phyloP scores from a whole-genome alignment of 2,888 invertebrate species.

The Drosophila aldrichi region DNA sequence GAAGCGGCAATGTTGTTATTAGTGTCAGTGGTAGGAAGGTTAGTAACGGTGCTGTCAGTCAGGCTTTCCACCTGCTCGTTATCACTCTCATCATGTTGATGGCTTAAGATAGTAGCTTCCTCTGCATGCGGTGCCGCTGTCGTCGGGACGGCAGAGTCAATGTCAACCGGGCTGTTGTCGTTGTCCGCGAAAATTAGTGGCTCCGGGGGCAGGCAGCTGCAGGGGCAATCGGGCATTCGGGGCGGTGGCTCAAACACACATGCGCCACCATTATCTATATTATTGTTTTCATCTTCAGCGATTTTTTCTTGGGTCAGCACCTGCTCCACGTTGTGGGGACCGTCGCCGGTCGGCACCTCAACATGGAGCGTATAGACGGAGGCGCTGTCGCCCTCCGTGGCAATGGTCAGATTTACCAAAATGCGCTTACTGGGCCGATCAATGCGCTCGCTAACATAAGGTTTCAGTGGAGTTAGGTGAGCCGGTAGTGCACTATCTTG shows the following conservation, averaged over 20 bases:
- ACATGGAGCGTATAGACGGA: constrained; percentile 92
- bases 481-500: constrained; percentile 20
- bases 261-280: constrained; percentile 38
- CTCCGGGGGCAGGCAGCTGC: constrained; percentile 67
- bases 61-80: constrained; percentile 14
- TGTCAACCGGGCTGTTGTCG: constrained; percentile 48
- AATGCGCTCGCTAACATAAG: constrained; percentile 72
- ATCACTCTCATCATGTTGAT: constrained; percentile 16
- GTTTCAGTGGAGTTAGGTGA: constrained; percentile 59
- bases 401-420: constrained; percentile 93
- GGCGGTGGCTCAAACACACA: constrained; percentile 84
- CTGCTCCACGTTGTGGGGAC: constrained; percentile 71
- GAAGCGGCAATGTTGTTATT: constrained; percentile 20
- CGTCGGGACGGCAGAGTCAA: constrained; percentile 42
- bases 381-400: constrained; percentile 88
- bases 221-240: constrained; percentile 84
- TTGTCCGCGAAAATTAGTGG: constrained; percentile 24
- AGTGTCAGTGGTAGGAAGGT: constrained; percentile 17
- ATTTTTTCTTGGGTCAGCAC: constrained; percentile 73
- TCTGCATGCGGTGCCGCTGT: constrained; percentile 32
- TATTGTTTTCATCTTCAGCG: constrained; percentile 25
- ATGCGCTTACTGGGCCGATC: constrained; percentile 87
- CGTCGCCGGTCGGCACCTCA: constrained; percentile 89
- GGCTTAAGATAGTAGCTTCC: constrained; percentile 29
- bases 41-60: constrained; percentile 31